Conservation (phyloP, 1,140 invertebrate genomes). For the Sesamia nonagrioides region DNA sequence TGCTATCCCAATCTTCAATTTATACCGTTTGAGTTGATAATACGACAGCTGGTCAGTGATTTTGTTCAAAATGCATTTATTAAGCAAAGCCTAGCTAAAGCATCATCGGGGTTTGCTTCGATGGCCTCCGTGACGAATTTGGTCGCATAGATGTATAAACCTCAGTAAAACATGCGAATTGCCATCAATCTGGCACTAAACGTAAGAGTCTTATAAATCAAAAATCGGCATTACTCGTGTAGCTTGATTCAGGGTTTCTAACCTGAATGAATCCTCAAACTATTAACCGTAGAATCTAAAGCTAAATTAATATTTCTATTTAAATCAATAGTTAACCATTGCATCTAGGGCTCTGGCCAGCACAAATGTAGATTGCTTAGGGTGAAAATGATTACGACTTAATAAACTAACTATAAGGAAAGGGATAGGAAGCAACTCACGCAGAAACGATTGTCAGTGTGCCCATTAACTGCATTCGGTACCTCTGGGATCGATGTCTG, state of each 20-base stretch:
- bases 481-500: conserved; percentile 23
- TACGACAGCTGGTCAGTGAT: conserved; percentile 52
- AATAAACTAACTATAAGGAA: too few relatives aligned
- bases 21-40: conserved; percentile 58
- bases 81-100: conserved; percentile 48
- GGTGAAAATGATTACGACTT: conserved; percentile 19
- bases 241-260: not conserved
- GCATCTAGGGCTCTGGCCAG: conserved; percentile 2
- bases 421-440: too few relatives aligned
- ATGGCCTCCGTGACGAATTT: not conserved
- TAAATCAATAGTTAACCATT: not conserved
- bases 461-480: conserved; percentile 4
- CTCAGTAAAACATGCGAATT: conserved; percentile 18
- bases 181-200: conserved; percentile 37
- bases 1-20: too few relatives aligned
- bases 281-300: too few relatives aligned
- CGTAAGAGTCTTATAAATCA: conserved; percentile 33
- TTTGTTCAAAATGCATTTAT: conserved; percentile 59
- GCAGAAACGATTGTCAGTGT: conserved; percentile 11
- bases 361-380: not conserved
- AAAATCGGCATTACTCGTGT: conserved; percentile 12
- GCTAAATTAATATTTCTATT: too few relatives aligned
- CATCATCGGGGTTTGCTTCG: not conserved
- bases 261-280: not conserved
- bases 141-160: too few relatives aligned